Evolutionary conservation across 2,888 invertebrate genomes (phyloP), one percentile per base, ranked within the genome.

Genomic region (Lasioglossum marginatum): DNA sequence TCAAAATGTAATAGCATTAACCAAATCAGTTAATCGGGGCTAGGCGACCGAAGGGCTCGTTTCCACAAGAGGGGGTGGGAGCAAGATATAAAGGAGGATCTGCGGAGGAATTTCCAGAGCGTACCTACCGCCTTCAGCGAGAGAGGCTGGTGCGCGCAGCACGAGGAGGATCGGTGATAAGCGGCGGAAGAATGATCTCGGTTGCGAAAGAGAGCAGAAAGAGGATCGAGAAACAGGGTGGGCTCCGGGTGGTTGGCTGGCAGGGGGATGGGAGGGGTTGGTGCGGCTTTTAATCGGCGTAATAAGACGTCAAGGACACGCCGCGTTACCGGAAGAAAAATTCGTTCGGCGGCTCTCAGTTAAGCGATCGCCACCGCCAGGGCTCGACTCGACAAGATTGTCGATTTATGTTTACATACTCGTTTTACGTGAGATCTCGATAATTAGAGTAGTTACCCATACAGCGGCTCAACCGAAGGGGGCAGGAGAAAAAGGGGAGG

Each of bases 361-460:
- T 90, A 89, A 88, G 85, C 86, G 84, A 87, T 86, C 90, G 86
- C 88, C 81, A 78, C 77, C 66, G 66, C 66, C 66, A 66, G 34
- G 76, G 82, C 83, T 88, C 79, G 86, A 87, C 88, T 83, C 87
- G 81, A 84, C 87, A 85, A 88, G 90, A 90, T 90, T 84, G 90
- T 88, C 90, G 90, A 90, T 90, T 90, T 90, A 90, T 89, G 90
- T 90, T 90, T 90, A 89, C 90, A 90, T 90, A 90, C 90, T 90
- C 89, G 88, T 90, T 90, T 90, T 90, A 89, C 90, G 89, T 75
- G 90, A 90, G 90, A 89, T 85, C 89, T 87, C 90, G 90, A 90
- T 90, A 90, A 90, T 90, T 90, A 90, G 90, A 90, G 90, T 86
- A 88, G 88, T 90, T 90, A 90, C 87, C 89, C 85, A 75, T 89